A percentile compares a stretch with the other conserved stretches of the same genome.
These are phyloP conservation scores for Cheirogaleus medius DNA, from an alignment of 2,113 vertebrate genomes.

Conservation along the genomic window DNA sequence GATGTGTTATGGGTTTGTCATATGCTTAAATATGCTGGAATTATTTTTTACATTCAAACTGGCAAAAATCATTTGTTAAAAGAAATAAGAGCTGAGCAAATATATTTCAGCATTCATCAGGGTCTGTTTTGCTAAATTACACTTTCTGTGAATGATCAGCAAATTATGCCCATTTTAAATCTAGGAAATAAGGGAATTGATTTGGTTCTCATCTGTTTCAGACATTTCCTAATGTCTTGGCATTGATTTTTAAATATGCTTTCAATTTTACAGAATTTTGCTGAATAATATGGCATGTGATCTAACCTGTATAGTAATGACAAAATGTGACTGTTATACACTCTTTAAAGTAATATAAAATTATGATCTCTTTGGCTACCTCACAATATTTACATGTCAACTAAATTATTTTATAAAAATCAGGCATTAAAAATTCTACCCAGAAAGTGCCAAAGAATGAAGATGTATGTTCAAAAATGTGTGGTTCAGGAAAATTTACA, in stretches of 20 bases:
- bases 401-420: slow-evolving; percentile 43
- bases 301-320: neutral
- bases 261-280: slow-evolving; percentile 58
- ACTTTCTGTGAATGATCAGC: slow-evolving; percentile 24
- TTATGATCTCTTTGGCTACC: neutral
- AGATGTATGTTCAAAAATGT: neutral
- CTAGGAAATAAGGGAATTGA: slow-evolving; percentile 50
- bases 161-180: slow-evolving; percentile 54
- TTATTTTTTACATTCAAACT: neutral
- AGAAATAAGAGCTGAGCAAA: slow-evolving; percentile 45
- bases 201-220: slow-evolving; percentile 47
- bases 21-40: neutral
- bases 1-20: neutral
- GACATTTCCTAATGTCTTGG: slow-evolving; percentile 33
- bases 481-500: slow-evolving; percentile 34
- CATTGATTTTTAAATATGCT: slow-evolving; percentile 57
- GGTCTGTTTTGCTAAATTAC: slow-evolving; percentile 35
- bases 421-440: slow-evolving; percentile 20
- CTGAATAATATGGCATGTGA: neutral
- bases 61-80: slow-evolving; percentile 34
- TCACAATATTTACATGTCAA: neutral
- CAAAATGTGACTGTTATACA: neutral
- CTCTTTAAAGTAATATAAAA: slow-evolving; percentile 53
- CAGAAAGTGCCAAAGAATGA: slow-evolving; percentile 18
- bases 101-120: slow-evolving; percentile 24